A percentile compares a stretch with the other conserved stretches of the same genome.
These are phyloP conservation scores for Malurus cyaneus DNA, from an alignment of 2,113 vertebrate species.

Conservation along the genomic window DNA sequence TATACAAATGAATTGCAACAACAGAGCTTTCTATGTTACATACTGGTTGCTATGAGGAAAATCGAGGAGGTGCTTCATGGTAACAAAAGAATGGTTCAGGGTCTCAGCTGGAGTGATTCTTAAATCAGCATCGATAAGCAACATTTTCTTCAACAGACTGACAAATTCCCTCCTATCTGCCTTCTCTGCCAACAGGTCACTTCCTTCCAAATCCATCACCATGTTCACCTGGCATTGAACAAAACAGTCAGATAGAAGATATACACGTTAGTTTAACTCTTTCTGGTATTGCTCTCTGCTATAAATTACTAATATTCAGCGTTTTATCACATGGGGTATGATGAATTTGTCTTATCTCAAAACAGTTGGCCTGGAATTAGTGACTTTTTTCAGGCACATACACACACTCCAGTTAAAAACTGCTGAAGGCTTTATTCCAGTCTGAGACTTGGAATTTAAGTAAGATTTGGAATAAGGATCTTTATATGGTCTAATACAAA, in stretches of 20 bases:
- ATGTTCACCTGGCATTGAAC: constrained; percentile 89
- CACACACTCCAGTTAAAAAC: neutral
- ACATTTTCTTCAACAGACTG: constrained; percentile 95
- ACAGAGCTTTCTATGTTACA: constrained; percentile 32
- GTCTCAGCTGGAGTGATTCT: constrained; percentile 91
- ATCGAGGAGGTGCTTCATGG: constrained; percentile 97
- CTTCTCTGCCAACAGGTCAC: constrained; percentile 95
- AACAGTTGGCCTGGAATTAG: neutral
- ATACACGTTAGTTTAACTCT: neutral
- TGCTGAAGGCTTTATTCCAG: neutral
- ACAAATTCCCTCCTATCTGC: constrained; percentile 96
- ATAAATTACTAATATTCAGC: neutral
- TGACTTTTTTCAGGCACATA: neutral
- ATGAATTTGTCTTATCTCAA: neutral
- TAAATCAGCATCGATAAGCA: constrained; percentile 94
- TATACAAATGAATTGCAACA: neutral
- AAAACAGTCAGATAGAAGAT: neutral
- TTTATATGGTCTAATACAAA: neutral
- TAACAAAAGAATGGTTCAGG: constrained; percentile 94
- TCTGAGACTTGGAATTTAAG: neutral
- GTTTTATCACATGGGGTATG: rapidly evolving
- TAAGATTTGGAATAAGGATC: neutral
- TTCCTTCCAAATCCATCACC: constrained; percentile 98
- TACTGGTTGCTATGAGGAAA: constrained; percentile 99
- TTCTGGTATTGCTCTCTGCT: neutral